phyloP scores from a whole-genome alignment of 2,113 vertebrate genomes.

The Vidua chalybeata region DNA sequence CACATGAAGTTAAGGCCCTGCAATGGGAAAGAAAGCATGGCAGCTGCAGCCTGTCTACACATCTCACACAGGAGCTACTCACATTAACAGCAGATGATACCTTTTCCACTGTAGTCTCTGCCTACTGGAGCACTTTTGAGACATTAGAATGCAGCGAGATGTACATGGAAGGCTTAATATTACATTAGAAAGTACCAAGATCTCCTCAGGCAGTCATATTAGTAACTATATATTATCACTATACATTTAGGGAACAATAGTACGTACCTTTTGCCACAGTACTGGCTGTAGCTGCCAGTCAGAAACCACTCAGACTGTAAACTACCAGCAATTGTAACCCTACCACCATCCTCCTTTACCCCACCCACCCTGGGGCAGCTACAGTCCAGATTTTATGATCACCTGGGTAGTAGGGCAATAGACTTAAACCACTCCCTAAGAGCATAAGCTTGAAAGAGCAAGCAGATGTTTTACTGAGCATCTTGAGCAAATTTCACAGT shows the following conservation, averaged over 20 bases:
- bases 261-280: background rate
- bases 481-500: background rate
- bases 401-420: background rate
- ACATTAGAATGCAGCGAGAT: slow-evolving; percentile 21
- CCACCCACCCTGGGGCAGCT: background rate
- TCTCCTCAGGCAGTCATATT: slow-evolving; percentile 40
- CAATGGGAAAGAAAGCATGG: background rate
- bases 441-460: background rate
- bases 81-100: background rate
- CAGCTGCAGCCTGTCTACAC: background rate
- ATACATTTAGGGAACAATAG: background rate
- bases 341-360: background rate
- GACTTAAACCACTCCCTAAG: background rate
- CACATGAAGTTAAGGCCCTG: background rate
- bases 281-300: background rate
- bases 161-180: background rate
- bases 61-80: background rate
- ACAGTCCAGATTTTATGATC: background rate
- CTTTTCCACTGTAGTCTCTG: background rate
- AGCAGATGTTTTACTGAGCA: background rate
- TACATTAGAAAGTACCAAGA: background rate
- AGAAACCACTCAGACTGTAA: background rate
- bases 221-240: background rate
- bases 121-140: background rate
- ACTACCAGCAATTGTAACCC: background rate